Evolutionary conservation across 2,888 invertebrate genomes (phyloP).

Genomic region (Leptura quadrifasciata): DNA sequence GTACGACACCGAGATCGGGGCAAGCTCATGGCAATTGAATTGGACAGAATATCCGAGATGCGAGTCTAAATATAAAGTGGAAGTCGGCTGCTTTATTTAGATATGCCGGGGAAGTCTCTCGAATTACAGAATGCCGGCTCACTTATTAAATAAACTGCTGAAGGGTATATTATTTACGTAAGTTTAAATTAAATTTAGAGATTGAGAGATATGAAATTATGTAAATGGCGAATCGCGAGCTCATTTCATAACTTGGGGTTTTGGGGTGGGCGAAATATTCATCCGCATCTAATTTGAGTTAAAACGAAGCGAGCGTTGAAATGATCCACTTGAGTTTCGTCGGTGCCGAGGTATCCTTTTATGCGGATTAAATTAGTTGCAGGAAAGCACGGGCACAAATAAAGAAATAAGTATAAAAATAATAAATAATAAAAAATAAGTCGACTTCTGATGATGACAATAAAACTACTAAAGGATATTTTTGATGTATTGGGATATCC

Average conservation of each 20-base stretch:
- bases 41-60: slow-evolving; percentile 21
- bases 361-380: not conserved
- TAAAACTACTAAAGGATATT: too few relatives aligned
- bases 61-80: slow-evolving; percentile 37
- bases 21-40: slow-evolving; percentile 8
- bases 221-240: slow-evolving; percentile 2
- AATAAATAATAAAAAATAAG: too few relatives aligned
- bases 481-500: too few relatives aligned
- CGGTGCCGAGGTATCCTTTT: not conserved
- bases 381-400: not conserved
- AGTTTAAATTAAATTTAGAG: slow-evolving; percentile 16
- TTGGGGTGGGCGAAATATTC: slow-evolving; percentile 6
- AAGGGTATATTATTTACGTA: slow-evolving; percentile 11
- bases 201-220: slow-evolving; percentile 19
- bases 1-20: not conserved
- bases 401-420: too few relatives aligned
- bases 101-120: slow-evolving; percentile 27
- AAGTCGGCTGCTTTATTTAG: slow-evolving; percentile 23
- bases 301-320: not conserved
- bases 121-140: not conserved
- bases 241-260: not conserved
- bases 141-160: slow-evolving; percentile 26
- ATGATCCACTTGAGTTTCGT: not conserved
- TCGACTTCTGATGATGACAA: too few relatives aligned
- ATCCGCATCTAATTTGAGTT: slow-evolving; percentile 1